Evolutionary conservation across 2,797 vertebrate species (phyloP), one percentile per base, ranked within the genome.

Genomic region (Darevskia nairensis): DNA sequence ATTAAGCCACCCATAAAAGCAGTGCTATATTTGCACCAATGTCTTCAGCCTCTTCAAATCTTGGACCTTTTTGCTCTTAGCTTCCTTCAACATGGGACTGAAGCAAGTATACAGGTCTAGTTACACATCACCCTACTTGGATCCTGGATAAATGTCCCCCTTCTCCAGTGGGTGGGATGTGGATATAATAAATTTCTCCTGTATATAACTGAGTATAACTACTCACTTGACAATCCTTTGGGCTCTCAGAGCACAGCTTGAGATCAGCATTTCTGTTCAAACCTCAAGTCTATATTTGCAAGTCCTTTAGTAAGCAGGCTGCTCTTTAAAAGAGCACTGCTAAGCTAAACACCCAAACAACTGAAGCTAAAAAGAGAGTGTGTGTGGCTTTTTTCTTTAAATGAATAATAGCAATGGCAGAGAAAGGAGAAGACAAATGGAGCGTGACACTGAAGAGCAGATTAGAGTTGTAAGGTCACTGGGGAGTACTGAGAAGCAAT

Each of bases 401-500:
- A 90, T 77, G 44, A 69, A 89, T 39, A 89, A 84, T 76, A 71
- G 84, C 85, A 78, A 76, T 86, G 29, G 1, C 4, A 82, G 64
- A 50, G 19, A 83, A 82, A 68, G 82, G 76, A 64, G 35, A 83
- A 75, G 86, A 66, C 6, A 59, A 82, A 68, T 1, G 0, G 77
- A 25, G 80, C 6, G 19, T 89, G 55, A 55, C 39, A 9, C 2
- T 21, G 83, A 85, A 78, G 76, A 82, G 82, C 41, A 89, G 81
- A 75, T 85, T 68, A 89, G 80, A 59, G n/a, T 82, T 3, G 50
- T 85, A 68, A 90, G 81, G 68, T 85, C 86, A 90, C 32, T 77
- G 39, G 90, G 83, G 89, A 90, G 77, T 29, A 82, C 80, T 90
- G 81, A 88, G 86, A 86, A 93, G 86, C 87, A 91, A 50, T 93